phyloP scores from a whole-genome alignment of 2,113 vertebrate genomes.

The Sinocyclocheilus anophthalmus region DNA sequence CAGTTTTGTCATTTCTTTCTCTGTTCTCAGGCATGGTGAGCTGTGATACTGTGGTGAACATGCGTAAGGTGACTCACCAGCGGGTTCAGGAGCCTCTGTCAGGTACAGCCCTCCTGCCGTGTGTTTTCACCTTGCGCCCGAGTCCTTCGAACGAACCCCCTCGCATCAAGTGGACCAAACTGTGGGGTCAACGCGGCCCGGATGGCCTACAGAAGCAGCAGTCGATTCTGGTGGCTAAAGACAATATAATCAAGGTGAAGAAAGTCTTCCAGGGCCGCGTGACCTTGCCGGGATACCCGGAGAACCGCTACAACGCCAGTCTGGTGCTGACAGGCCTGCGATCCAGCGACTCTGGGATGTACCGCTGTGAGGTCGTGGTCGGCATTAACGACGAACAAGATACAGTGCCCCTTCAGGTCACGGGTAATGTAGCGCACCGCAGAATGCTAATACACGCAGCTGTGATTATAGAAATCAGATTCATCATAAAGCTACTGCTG shows the following conservation, averaged over 20 bases:
- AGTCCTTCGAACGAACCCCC: conserved; percentile 76
- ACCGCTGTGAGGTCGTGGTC: conserved; percentile 92
- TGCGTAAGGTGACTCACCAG: conserved; percentile 83
- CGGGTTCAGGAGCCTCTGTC: conserved; percentile 82
- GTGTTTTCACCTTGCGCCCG: conserved; percentile 82
- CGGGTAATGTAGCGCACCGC: conserved; percentile 75
- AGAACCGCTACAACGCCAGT: conserved; percentile 85
- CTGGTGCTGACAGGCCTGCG: conserved; percentile 81
- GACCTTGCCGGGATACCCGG: conserved; percentile 81
- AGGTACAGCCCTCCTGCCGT: conserved; percentile 84
- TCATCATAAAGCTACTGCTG: neutral
- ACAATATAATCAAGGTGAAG: conserved; percentile 89
- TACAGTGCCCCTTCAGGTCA: conserved; percentile 89
- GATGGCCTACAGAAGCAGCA: conserved; percentile 82
- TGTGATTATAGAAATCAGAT: conserved; percentile 7
- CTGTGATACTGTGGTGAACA: conserved; percentile 81
- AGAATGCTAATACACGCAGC: conserved; percentile 8
- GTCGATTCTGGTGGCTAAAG: conserved; percentile 91
- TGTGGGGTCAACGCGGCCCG: conserved; percentile 80
- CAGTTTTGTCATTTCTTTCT: neutral
- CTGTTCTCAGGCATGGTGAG: conserved; percentile 70
- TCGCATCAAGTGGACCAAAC: conserved; percentile 94
- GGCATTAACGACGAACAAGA: conserved; percentile 95
- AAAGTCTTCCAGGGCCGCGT: conserved; percentile 89
- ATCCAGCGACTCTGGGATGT: conserved; percentile 89